These are phyloP conservation scores for Cottus gobio DNA, from an alignment of 2,113 vertebrate genomes.

Conservation along the genomic window DNA sequence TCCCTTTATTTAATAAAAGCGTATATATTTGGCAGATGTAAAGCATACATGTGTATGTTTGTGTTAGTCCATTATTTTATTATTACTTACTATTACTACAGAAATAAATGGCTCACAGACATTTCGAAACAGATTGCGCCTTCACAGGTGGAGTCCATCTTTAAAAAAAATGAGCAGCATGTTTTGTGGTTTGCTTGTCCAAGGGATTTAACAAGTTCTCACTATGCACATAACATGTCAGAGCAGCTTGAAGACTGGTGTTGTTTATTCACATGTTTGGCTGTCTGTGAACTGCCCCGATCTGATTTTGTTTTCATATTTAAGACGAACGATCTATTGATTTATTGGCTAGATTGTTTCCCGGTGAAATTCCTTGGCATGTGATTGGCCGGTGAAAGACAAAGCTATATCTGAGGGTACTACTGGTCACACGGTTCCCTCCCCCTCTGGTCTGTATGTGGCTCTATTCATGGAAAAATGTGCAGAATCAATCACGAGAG, in stretches of 20 bases:
- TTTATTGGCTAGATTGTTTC: background rate
- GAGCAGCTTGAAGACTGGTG: background rate
- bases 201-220: background rate
- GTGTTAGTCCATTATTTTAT: too few relatives aligned
- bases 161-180: too few relatives aligned
- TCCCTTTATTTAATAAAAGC: too few relatives aligned
- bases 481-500: slow-evolving; percentile 1
- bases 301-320: background rate
- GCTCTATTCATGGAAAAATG: slow-evolving; percentile 17
- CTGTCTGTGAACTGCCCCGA: background rate
- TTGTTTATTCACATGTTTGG: background rate
- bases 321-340: background rate
- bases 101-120: too few relatives aligned
- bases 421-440: slow-evolving; percentile 50
- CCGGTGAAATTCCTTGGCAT: slow-evolving; percentile 26
- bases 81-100: too few relatives aligned
- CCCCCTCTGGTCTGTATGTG: slow-evolving; percentile 59
- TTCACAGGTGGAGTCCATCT: too few relatives aligned
- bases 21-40: too few relatives aligned
- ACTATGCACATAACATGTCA: background rate
- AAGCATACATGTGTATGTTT: too few relatives aligned
- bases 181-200: background rate
- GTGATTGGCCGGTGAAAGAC: slow-evolving; percentile 38
- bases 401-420: slow-evolving; percentile 50
- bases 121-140: too few relatives aligned